Conservation (phyloP, 2,888 invertebrate genomes). For the Hedychridium roseum region DNA sequence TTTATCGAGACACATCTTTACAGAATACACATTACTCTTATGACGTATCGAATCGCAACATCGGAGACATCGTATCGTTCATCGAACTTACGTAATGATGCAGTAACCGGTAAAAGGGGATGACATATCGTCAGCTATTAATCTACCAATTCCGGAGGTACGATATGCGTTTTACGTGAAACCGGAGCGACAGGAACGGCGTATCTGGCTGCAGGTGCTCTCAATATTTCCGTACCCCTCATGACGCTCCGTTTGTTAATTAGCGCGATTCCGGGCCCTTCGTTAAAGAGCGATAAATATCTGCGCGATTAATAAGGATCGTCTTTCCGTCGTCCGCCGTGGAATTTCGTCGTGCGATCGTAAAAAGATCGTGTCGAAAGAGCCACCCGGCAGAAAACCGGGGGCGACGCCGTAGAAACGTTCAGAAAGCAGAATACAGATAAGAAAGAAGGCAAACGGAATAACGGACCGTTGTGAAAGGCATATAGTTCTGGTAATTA, state of each 20-base stretch:
- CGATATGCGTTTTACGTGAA: slow-evolving; percentile 28
- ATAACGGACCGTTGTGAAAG: too few species aligned
- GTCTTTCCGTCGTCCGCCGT: neutral
- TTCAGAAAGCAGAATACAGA: too few species aligned
- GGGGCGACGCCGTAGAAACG: too few species aligned
- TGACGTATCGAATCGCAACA: too few species aligned
- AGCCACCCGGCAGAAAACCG: too few species aligned
- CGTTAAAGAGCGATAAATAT: slow-evolving; percentile 34
- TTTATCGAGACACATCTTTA: too few species aligned
- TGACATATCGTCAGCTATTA: slow-evolving; percentile 30
- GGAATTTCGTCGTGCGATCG: too few species aligned
- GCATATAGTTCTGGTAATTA: too few species aligned
- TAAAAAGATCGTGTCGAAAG: too few species aligned
- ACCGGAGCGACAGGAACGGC: slow-evolving; percentile 25
- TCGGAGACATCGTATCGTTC: too few species aligned
- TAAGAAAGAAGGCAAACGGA: too few species aligned
- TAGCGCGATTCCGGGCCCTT: slow-evolving; percentile 22
- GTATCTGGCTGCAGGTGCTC: slow-evolving; percentile 28
- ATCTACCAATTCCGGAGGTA: slow-evolving; percentile 31
- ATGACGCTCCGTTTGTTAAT: slow-evolving; percentile 25
- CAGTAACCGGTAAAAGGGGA: slow-evolving; percentile 10
- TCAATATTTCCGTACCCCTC: slow-evolving; percentile 16
- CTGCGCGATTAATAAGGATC: slow-evolving; percentile 31
- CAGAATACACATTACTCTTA: too few species aligned
- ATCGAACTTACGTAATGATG: neutral